Conservation (phyloP, 2,888 invertebrate species). For the Sinohyriopsis cumingii region DNA sequence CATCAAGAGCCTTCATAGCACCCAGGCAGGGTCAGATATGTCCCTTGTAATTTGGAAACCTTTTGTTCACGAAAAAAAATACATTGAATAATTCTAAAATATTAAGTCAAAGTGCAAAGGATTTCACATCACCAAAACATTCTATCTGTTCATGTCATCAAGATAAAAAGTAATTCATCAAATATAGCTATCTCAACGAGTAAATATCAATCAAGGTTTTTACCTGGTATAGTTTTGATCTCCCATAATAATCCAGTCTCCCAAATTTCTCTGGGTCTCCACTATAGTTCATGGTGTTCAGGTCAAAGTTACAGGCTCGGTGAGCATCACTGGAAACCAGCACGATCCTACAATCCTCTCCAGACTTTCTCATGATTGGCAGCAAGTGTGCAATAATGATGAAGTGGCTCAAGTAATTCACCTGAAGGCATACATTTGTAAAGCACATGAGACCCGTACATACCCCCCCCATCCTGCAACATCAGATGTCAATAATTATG, state of each 20-base stretch:
- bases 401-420: constrained; percentile 56
- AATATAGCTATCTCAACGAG: neutral
- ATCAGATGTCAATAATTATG: neutral
- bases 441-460: neutral
- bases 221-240: constrained; percentile 55
- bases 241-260: constrained; percentile 41
- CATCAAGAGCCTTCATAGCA: too few species aligned
- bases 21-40: too few species aligned
- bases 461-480: too few species aligned
- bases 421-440: constrained; percentile 14
- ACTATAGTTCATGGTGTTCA: constrained; percentile 34
- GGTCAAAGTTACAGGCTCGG: constrained; percentile 26
- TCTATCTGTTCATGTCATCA: constrained; percentile 1
- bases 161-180: constrained; percentile 8
- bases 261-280: constrained; percentile 29
- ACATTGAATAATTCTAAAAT: too few species aligned
- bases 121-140: too few species aligned
- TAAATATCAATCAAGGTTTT: neutral
- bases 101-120: too few species aligned
- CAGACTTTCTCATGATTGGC: constrained; percentile 45
- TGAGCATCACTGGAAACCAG: constrained; percentile 51
- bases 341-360: constrained; percentile 42
- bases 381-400: constrained; percentile 44
- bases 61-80: too few species aligned
- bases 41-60: too few species aligned